Evolutionary conservation across 2,797 vertebrate genomes (phyloP).

Genomic region (Falco rusticolus): DNA sequence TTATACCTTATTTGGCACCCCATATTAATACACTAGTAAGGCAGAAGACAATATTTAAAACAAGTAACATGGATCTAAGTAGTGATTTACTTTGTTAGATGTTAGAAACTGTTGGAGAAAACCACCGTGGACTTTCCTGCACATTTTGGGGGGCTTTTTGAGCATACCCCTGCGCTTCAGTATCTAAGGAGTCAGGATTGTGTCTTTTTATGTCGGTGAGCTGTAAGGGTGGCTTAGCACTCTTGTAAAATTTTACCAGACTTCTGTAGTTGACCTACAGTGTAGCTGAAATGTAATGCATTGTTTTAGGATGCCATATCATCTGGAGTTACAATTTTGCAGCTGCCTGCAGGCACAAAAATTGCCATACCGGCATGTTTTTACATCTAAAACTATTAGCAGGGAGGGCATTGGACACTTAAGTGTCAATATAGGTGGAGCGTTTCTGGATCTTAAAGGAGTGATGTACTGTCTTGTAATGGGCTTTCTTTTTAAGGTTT

Average conservation of each 20-base stretch:
- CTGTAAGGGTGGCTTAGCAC: neutral
- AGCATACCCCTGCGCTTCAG: neutral
- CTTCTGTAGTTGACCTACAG: neutral
- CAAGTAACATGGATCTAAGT: neutral
- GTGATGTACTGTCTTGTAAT: neutral
- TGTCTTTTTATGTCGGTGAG: neutral
- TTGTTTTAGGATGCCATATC: neutral
- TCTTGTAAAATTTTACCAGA: neutral
- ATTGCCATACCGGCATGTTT: neutral
- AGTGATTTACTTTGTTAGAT: accelerated
- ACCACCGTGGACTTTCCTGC: neutral
- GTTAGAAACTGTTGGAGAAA: neutral
- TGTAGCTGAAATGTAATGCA: neutral
- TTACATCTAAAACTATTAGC: neutral
- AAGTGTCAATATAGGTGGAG: neutral
- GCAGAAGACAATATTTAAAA: neutral
- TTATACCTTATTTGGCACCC: neutral
- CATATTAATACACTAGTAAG: neutral
- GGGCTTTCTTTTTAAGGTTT: neutral
- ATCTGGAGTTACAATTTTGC: neutral
- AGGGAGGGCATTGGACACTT: neutral
- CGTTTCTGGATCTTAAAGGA: neutral
- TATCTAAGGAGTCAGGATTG: neutral
- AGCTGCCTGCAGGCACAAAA: neutral
- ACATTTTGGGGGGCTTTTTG: neutral